These are phyloP conservation scores for Leucosticte australis DNA, from an alignment of 2,113 vertebrate species.

Conservation along the genomic window DNA sequence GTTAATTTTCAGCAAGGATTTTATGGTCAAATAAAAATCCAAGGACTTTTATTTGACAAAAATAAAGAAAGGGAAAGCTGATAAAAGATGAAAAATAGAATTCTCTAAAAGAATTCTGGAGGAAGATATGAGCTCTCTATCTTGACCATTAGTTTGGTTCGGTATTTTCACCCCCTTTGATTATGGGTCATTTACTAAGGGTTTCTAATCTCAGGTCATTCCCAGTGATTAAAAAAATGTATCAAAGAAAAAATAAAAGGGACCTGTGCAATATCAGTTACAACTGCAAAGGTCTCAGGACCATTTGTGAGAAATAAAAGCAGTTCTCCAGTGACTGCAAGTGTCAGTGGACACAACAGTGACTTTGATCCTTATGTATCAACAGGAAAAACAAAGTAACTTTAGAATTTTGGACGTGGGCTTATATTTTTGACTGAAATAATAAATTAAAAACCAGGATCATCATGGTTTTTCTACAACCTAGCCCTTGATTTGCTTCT, in stretches of 20 bases:
- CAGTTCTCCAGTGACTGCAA: neutral
- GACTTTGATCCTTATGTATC: neutral
- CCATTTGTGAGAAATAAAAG: neutral
- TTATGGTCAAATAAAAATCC: neutral
- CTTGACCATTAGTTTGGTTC: neutral
- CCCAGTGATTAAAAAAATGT: neutral
- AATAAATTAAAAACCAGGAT: neutral
- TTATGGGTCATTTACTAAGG: neutral
- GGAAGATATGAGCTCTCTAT: neutral
- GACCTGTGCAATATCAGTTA: neutral
- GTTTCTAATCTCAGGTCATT: neutral
- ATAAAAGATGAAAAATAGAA: neutral
- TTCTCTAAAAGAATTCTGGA: neutral
- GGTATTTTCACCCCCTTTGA: neutral
- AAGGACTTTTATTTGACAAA: neutral
- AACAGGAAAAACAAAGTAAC: neutral
- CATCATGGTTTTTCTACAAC: fast-evolving
- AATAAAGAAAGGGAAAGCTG: neutral
- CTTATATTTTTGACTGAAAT: neutral
- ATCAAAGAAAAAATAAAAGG: neutral
- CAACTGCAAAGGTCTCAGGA: neutral
- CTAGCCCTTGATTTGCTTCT: neutral
- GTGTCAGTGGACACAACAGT: neutral
- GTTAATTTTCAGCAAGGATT: neutral
- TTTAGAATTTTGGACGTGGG: neutral